phyloP scores from a whole-genome alignment of 1,140 invertebrate species.

The Drosophila ambigua region DNA sequence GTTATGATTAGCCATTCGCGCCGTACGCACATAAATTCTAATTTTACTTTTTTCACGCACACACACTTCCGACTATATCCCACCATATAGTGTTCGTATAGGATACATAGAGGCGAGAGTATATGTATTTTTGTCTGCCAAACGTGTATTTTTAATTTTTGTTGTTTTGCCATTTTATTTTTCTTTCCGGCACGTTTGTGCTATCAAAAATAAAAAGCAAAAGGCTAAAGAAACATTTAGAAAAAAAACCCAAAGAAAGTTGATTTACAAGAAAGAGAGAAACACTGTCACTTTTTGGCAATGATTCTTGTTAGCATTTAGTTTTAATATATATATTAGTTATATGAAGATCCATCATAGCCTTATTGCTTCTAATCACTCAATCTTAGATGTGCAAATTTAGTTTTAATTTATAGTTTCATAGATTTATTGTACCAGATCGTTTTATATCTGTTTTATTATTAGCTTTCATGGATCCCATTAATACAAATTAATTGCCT shows the following conservation, averaged over 20 bases:
- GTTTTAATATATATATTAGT: constrained; percentile 5
- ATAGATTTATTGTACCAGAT: constrained; percentile 1
- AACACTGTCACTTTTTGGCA: constrained; percentile 63
- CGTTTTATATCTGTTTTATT: constrained; percentile 5
- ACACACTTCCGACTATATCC: constrained; percentile 18
- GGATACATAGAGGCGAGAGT: constrained; percentile 19
- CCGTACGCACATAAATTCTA: constrained; percentile 78
- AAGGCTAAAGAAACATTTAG: constrained; percentile 23
- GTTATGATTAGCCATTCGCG: constrained; percentile 79
- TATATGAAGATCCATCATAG: too few relatives aligned
- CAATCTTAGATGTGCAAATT: background rate
- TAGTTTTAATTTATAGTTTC: constrained; percentile 9
- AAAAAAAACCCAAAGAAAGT: constrained; percentile 44
- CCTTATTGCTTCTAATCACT: too few relatives aligned
- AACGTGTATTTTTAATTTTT: constrained; percentile 53
- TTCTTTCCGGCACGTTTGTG: constrained; percentile 1
- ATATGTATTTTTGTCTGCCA: constrained; percentile 37
- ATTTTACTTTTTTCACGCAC: constrained; percentile 75
- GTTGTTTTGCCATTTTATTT: constrained; percentile 34
- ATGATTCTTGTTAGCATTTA: background rate
- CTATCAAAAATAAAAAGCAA: constrained; percentile 8
- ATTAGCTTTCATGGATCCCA: background rate
- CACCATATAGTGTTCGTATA: background rate
- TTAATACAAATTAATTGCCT: constrained; percentile 42
- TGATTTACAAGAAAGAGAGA: constrained; percentile 22